Percentiles rank a stretch among this genome's conserved stretches.
Conservation (phyloP, 2,888 invertebrate species). For the Papilio elwesi region DNA sequence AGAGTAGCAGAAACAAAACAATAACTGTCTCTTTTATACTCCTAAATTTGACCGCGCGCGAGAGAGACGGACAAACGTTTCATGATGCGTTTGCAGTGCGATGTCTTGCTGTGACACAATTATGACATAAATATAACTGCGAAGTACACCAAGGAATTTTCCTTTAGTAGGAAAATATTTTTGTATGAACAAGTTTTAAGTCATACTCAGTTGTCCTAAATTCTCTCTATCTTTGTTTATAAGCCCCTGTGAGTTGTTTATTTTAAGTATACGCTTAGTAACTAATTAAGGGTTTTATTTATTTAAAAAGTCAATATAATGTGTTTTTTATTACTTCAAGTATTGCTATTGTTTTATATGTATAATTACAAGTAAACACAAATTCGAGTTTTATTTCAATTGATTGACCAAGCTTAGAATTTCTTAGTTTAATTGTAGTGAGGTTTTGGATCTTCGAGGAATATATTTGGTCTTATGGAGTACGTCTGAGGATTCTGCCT, state of each 20-base stretch:
- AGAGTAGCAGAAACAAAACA: too few species aligned
- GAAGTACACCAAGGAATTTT: too few species aligned
- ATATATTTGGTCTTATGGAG: conserved; percentile 64
- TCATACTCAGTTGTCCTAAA: background rate
- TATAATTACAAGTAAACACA: conserved; percentile 25
- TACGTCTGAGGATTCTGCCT: conserved; percentile 73
- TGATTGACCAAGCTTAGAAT: background rate
- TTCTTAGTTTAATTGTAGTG: background rate
- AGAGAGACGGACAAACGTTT: too few species aligned
- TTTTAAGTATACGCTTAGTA: conserved; percentile 78
- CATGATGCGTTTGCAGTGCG: too few species aligned
- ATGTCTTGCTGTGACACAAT: too few species aligned
- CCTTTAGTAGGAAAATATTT: too few species aligned
- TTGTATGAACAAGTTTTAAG: background rate
- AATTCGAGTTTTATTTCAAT: conserved; percentile 6
- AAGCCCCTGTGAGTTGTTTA: conserved; percentile 62
- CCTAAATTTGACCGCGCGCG: too few species aligned
- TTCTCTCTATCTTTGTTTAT: conserved; percentile 58
- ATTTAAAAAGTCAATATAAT: conserved; percentile 82
- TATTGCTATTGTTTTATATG: conserved; percentile 33
- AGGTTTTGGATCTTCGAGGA: conserved; percentile 48
- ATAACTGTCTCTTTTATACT: too few species aligned
- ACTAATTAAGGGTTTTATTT: conserved; percentile 76
- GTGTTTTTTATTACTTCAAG: conserved; percentile 71
- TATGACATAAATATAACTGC: too few species aligned